phyloP scores from a whole-genome alignment of 2,797 vertebrate species.

The Gallinago solitaria region DNA sequence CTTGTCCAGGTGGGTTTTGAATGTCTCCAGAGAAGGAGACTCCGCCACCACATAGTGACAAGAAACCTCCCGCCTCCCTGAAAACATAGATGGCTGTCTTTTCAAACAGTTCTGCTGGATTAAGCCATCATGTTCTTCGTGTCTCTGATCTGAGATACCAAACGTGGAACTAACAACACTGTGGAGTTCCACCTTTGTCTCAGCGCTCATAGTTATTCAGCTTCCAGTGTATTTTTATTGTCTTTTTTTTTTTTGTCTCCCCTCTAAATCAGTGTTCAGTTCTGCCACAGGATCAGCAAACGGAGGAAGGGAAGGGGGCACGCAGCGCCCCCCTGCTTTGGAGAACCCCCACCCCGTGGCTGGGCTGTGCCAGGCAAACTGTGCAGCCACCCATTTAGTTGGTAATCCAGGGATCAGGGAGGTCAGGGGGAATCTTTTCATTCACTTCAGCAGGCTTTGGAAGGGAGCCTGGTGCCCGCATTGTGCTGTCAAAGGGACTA shows the following conservation, averaged over 20 bases:
- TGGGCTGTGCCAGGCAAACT: not conserved
- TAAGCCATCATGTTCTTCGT: not conserved
- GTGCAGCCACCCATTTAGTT: not conserved
- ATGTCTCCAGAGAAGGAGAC: too few species aligned
- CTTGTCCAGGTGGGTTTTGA: too few species aligned
- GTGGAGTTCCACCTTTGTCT: not conserved
- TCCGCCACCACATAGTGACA: not conserved
- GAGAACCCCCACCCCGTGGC: not conserved
- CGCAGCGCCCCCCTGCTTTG: not conserved
- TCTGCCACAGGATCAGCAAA: not conserved
- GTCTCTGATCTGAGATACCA: not conserved
- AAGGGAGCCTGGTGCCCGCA: conserved; percentile 2
- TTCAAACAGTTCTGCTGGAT: not conserved
- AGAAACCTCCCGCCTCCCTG: not conserved
- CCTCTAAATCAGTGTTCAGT: not conserved
- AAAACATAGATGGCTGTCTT: not conserved
- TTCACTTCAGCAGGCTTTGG: conserved; percentile 17
- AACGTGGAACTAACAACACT: rapidly evolving
- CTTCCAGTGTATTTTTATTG: not conserved
- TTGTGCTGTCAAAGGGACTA: conserved; percentile 16
- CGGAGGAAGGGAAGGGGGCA: not conserved
- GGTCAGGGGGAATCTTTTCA: conserved; percentile 47
- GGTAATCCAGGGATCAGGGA: conserved; percentile 13
- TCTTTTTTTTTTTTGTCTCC: too few species aligned
- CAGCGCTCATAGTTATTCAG: not conserved